Evolutionary conservation across 2,888 invertebrate genomes (phyloP).

Genomic region (Therioaphis trifolii): DNA sequence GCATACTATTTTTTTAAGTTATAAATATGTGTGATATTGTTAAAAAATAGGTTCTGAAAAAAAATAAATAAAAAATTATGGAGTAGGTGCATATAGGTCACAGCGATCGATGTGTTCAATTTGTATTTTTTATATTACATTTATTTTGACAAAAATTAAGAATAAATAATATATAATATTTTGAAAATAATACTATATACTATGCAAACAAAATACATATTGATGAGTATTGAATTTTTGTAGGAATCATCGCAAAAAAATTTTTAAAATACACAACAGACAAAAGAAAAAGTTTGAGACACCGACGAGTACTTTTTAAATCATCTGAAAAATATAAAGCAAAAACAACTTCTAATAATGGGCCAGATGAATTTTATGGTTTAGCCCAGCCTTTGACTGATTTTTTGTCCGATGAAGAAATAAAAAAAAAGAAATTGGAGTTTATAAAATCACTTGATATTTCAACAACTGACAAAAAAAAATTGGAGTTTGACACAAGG

Average conservation of each 20-base stretch:
- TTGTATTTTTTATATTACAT: too few species aligned
- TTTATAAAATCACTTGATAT: background rate
- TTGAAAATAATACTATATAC: too few species aligned
- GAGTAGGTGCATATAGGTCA: too few species aligned
- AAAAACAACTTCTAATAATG: background rate
- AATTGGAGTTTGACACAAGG: slow-evolving; percentile 24
- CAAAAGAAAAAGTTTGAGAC: slow-evolving; percentile 43
- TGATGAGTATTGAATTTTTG: slow-evolving; percentile 26
- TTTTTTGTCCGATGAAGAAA: background rate
- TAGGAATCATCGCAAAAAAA: slow-evolving; percentile 46
- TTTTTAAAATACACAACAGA: slow-evolving; percentile 23
- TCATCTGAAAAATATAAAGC: background rate
- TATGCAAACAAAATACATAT: slow-evolving; percentile 33
- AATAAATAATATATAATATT: too few species aligned
- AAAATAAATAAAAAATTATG: too few species aligned
- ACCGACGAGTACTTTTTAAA: slow-evolving; percentile 41
- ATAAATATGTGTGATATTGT: too few species aligned
- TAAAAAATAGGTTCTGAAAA: too few species aligned
- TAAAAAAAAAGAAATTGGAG: too few species aligned
- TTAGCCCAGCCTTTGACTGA: slow-evolving; percentile 16
- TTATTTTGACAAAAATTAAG: too few species aligned
- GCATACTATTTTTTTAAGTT: too few species aligned
- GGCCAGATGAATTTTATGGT: slow-evolving; percentile 36
- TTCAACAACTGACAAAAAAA: background rate
- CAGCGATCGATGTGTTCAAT: too few species aligned